Evolutionary conservation across 2,888 invertebrate species (phyloP).

Genomic region (Lumbricus terrestris): DNA sequence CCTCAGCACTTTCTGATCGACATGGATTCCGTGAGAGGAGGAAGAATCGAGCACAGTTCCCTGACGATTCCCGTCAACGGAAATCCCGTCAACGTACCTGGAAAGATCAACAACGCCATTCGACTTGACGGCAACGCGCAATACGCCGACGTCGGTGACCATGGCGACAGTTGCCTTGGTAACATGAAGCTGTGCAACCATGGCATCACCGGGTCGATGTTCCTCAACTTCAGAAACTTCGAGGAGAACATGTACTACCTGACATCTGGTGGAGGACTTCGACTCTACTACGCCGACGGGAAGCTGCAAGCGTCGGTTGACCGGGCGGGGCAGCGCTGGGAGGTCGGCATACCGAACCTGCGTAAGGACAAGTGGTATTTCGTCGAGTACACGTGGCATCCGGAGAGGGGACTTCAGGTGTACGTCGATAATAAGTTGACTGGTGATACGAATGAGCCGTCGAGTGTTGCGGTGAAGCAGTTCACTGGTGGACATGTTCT

Average conservation of each 20-base stretch:
- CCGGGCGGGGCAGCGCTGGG: conserved; percentile 42
- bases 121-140: conserved; percentile 47
- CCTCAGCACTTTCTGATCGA: conserved; percentile 45
- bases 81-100: conserved; percentile 42
- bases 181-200: conserved; percentile 48
- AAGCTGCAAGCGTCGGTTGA: conserved; percentile 42
- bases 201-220: conserved; percentile 52
- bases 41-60: conserved; percentile 39
- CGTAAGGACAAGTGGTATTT: conserved; percentile 48
- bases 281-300: conserved; percentile 47
- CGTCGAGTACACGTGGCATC: conserved; percentile 53
- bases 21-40: conserved; percentile 45
- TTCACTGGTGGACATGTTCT: conserved; percentile 28
- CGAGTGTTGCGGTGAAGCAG: not conserved
- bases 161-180: conserved; percentile 48
- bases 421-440: conserved; percentile 35
- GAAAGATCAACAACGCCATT: conserved; percentile 50
- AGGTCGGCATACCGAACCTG: conserved; percentile 42
- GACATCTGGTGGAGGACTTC: conserved; percentile 33
- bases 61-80: conserved; percentile 42
- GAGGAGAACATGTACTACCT: conserved; percentile 48
- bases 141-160: conserved; percentile 51
- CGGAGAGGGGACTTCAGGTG: conserved; percentile 44
- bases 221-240: conserved; percentile 48
- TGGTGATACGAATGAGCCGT: conserved; percentile 13